Percentiles rank a stretch among this genome's conserved stretches.
Evolutionary conservation across 2,113 vertebrate species (phyloP).

Genomic region (Platichthys flesus): DNA sequence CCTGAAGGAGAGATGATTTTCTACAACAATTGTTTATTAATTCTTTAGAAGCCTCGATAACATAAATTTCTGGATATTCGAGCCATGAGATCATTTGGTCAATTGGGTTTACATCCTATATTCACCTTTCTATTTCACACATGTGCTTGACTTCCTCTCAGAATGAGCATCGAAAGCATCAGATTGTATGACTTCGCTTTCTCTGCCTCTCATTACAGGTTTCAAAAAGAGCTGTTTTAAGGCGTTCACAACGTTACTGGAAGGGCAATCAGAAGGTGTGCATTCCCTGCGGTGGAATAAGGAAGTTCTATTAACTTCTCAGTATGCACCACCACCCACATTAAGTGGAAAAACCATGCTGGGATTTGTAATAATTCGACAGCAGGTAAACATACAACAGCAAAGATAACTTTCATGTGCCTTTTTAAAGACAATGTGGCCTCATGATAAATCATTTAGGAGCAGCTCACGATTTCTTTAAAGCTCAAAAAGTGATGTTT

Average conservation of each 20-base stretch:
- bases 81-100: too few species aligned
- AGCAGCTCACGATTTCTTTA: neutral
- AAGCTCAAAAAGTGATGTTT: conserved; percentile 25
- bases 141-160: neutral
- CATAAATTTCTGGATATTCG: too few species aligned
- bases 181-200: too few species aligned
- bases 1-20: too few species aligned
- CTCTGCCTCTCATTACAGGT: neutral
- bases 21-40: too few species aligned
- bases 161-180: too few species aligned
- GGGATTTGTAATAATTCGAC: conserved; percentile 48
- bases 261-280: conserved; percentile 46
- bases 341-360: conserved; percentile 38
- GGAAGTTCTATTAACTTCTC: conserved; percentile 60
- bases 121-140: neutral
- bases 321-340: conserved; percentile 41
- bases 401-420: conserved; percentile 8
- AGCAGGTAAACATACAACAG: conserved; percentile 35
- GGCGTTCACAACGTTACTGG: conserved; percentile 11
- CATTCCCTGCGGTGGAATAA: conserved; percentile 40
- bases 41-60: too few species aligned
- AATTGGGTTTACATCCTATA: too few species aligned
- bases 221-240: conserved; percentile 26
- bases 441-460: conserved; percentile 14
- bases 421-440: conserved; percentile 16